Base-by-base conservation (phyloP, 2,113 vertebrate genomes). In the Progne subis region DNA sequence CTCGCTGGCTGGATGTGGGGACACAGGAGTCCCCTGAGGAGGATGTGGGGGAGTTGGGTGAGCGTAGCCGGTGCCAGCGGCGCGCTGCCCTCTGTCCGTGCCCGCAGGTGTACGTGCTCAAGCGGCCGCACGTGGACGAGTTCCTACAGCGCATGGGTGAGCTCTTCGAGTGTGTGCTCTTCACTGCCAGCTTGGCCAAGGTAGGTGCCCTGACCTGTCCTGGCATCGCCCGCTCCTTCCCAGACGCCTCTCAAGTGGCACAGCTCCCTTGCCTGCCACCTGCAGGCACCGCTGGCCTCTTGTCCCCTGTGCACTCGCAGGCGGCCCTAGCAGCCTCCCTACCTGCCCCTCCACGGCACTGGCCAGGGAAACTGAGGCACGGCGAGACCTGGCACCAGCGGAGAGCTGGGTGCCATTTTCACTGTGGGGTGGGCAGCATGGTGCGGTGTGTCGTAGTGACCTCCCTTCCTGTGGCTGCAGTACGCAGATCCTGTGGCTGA, bases 111-210 rank as follows among this genome's bases (percentile, higher is more conserved):
- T 99, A 99, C 0, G 99, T 99, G 83, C 97, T 99, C 86, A 99
- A 99, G 97, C 97, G 99, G 91, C 99, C 99, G 1, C 98, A 99
- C 0, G 99, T 99, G 39, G 99, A 99, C 1, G 99, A 99, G 93
- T 99, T 99, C 96, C 98, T 99, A 19, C 98, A 98, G 95, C 98
- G 99, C 71, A 99, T 99, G 99, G 99, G 99, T 1, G 99, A 99
- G 97, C 95, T 99, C 95, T 99, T 99, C 6, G 99, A 99, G 96
- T 99, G 99, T 0, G 99, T 99, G 83, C 98, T 99, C 64, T 99
- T 99, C 98, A 99, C 99, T 0, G 99, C 99, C 43, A 99, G 99
- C 90, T 98, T 99, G 84, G 98, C 99, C 95, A 99, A 99, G 99
- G 99, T 99, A 95, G 96, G 98, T 75, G 26, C 23, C 29, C 29